These are phyloP conservation scores for Passer montanus DNA, from an alignment of 2,113 vertebrate species.

Conservation along the genomic window DNA sequence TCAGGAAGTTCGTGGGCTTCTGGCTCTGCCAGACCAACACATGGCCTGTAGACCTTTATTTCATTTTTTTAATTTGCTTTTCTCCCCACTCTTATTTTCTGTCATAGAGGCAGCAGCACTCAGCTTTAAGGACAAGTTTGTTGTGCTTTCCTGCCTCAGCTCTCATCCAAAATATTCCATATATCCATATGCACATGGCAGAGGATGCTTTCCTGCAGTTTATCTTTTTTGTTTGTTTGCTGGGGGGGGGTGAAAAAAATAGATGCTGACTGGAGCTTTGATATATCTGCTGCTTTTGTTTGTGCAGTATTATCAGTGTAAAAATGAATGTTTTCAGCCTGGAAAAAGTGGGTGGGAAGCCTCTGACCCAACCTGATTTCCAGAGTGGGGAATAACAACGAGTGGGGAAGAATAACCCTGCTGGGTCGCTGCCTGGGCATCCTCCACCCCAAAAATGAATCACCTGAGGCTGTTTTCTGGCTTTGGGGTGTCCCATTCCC, in stretches of 20 bases:
- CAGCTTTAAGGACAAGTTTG: neutral
- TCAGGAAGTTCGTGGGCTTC: neutral
- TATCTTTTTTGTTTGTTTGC: neutral
- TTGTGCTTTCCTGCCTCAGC: neutral
- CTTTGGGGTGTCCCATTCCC: neutral
- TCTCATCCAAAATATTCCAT: neutral
- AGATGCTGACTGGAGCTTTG: neutral
- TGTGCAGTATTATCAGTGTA: neutral
- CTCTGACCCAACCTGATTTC: neutral
- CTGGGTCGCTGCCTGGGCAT: neutral
- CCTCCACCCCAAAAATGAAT: neutral
- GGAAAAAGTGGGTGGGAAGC: neutral
- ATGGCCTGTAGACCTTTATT: neutral
- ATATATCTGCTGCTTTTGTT: neutral
- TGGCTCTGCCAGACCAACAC: neutral
- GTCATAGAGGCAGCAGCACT: neutral
- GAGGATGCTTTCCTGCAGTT: neutral
- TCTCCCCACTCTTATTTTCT: neutral
- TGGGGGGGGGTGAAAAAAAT: accelerated
- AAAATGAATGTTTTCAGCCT: neutral
- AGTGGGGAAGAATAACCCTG: neutral
- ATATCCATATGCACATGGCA: accelerated
- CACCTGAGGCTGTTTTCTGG: neutral
- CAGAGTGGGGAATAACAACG: neutral
- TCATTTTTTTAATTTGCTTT: accelerated